Evolutionary conservation across 2,113 vertebrate genomes (phyloP), one percentile per base, ranked within the genome.

Genomic region (Hystrix brachyura): DNA sequence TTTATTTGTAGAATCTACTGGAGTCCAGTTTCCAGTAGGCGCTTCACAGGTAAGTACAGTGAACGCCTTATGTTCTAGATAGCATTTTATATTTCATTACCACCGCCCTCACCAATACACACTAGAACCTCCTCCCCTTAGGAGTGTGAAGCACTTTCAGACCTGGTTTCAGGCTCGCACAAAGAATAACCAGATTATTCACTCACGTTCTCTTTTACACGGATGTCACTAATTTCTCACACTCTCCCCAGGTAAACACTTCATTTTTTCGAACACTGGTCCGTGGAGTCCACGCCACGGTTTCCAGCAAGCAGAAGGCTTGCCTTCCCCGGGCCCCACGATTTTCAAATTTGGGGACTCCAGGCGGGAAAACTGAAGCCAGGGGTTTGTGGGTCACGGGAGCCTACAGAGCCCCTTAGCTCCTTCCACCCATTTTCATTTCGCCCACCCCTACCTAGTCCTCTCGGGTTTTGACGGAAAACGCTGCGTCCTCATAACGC

Each of bases 401-500:
- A 48, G 10, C 19, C 38, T 9, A 46, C 8, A n/a, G 9, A 18
- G 7, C 3, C 15, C 15, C 60, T 46, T 0, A 27, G 14, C 23
- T 53, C 32, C 74, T 60, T 29, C 29, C 65, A 23, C 1, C 17
- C 18, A 0, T 38, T 53, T 3, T 34, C 46, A 3, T 8, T 60
- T 67, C 2, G 21, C 38, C 19, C 7, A 17, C 0, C 1, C 48
- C 69, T 1, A 19, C 1, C 21, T 0, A 0, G 1, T 7, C 23
- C n/a, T 43, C 13, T 6, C 0, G 0, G 13, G 12, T 7, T 18
- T 1, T 0, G 17, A 0, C 0, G 34, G 48, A 34, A 34, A 57
- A 10, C 0, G 1, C 7, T 0, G 3, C 11, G 2, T 0, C 0
- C 2, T 0, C 0, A 9, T 0, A 17, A 0, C 0, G 2, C n/a